These are phyloP conservation scores for Heteropelma amictum DNA, from an alignment of 2,888 invertebrate genomes.

Conservation along the genomic window DNA sequence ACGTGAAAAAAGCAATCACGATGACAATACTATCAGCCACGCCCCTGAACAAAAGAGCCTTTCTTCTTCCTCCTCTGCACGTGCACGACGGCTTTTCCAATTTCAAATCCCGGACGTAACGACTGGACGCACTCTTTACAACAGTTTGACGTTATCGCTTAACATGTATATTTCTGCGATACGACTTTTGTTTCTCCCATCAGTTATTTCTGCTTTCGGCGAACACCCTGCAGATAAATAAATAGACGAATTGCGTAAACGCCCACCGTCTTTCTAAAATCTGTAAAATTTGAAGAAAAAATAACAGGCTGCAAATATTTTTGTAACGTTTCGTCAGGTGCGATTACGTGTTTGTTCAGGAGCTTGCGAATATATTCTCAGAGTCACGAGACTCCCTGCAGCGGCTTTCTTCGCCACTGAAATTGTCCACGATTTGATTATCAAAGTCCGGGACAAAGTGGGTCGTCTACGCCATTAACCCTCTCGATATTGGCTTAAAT, in stretches of 20 bases:
- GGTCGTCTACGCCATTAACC: not conserved
- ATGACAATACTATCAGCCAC: conserved; percentile 10
- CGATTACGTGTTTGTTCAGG: too few relatives aligned
- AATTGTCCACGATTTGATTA: conserved; percentile 21
- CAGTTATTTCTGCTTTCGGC: too few relatives aligned
- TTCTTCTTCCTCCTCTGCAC: conserved; percentile 16
- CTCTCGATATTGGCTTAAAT: conserved; percentile 37
- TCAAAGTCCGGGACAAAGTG: conserved; percentile 22
- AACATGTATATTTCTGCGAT: conserved; percentile 9
- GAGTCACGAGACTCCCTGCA: not conserved
- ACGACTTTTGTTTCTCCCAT: conserved; percentile 13
- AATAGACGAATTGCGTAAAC: too few relatives aligned
- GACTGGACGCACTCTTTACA: conserved; percentile 49
- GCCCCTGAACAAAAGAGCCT: conserved; percentile 34
- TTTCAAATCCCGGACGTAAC: conserved; percentile 44
- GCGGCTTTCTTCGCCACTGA: too few relatives aligned
- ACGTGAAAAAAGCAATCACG: conserved; percentile 34
- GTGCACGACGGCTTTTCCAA: conserved; percentile 27
- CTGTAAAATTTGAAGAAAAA: too few relatives aligned
- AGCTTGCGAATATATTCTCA: not conserved
- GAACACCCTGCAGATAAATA: too few relatives aligned
- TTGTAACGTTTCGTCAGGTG: too few relatives aligned
- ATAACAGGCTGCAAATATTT: too few relatives aligned
- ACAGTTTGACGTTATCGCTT: conserved; percentile 53
- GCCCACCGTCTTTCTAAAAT: too few relatives aligned